Conservation (phyloP, 2,113 vertebrate genomes). For the Eurypyga helias region DNA sequence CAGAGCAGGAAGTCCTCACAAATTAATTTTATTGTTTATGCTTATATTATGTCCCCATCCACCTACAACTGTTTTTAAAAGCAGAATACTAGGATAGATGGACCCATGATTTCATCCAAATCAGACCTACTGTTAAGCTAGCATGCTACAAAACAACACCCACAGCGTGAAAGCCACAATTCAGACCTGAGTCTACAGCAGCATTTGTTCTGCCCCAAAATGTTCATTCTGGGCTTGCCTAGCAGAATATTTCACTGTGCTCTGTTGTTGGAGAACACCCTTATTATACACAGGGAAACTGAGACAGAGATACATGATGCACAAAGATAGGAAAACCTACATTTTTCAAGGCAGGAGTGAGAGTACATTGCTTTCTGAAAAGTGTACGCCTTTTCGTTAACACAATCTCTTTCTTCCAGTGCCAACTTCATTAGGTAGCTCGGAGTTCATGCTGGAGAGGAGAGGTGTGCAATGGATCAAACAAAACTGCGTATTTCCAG, state of each 20-base stretch:
- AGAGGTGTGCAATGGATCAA: not conserved
- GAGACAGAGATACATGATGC: not conserved
- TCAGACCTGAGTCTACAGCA: not conserved
- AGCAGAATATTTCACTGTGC: not conserved
- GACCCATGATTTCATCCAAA: not conserved
- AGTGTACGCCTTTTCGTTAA: not conserved
- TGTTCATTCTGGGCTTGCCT: not conserved
- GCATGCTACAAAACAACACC: not conserved
- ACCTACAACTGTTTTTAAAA: not conserved
- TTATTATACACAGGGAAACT: not conserved
- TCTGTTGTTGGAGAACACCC: accelerated
- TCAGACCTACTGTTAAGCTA: not conserved
- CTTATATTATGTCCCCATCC: not conserved
- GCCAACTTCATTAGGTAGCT: not conserved
- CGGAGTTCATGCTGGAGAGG: not conserved
- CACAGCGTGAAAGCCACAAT: not conserved
- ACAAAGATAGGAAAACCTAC: not conserved
- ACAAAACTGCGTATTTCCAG: not conserved
- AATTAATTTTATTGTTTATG: not conserved
- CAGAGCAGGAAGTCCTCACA: not conserved
- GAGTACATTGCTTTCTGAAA: not conserved
- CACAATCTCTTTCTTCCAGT: not conserved
- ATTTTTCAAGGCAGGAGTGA: not conserved
- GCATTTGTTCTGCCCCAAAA: not conserved
- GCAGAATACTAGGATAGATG: not conserved